Evolutionary conservation across 2,113 vertebrate species (phyloP).

Genomic region (Onychostruthus taczanowskii): DNA sequence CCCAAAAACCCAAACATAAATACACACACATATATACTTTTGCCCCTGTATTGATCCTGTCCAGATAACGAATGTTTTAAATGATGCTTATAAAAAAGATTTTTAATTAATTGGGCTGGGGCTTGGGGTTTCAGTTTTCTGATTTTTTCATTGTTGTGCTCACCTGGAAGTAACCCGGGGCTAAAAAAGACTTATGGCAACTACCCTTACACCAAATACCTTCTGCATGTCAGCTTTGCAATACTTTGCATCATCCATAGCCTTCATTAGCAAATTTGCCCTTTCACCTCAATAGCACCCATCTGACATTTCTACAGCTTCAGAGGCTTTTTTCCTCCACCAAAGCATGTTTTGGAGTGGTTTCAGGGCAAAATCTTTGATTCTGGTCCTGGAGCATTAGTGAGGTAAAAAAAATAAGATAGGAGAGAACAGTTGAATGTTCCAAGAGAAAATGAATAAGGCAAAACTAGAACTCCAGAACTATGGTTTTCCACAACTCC

Average conservation of each 20-base stretch:
- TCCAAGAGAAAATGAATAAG: neutral
- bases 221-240: neutral
- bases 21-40: fast-evolving
- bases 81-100: neutral
- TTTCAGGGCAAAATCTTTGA: conserved; percentile 19
- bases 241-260: neutral
- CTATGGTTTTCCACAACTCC: neutral
- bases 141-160: neutral
- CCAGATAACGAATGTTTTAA: neutral
- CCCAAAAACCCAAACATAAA: neutral
- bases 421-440: neutral
- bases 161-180: neutral
- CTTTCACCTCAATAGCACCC: neutral
- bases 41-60: neutral
- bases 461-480: neutral
- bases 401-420: neutral
- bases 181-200: conserved; percentile 12
- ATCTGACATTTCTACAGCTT: neutral
- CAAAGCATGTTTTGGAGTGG: neutral
- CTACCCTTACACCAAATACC: neutral
- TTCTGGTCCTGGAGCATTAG: neutral
- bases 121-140: neutral
- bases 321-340: neutral
- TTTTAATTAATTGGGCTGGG: neutral
- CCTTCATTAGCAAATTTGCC: neutral